phyloP scores from a whole-genome alignment of 1,140 invertebrate species.

The Archegozetes longisetosus region DNA sequence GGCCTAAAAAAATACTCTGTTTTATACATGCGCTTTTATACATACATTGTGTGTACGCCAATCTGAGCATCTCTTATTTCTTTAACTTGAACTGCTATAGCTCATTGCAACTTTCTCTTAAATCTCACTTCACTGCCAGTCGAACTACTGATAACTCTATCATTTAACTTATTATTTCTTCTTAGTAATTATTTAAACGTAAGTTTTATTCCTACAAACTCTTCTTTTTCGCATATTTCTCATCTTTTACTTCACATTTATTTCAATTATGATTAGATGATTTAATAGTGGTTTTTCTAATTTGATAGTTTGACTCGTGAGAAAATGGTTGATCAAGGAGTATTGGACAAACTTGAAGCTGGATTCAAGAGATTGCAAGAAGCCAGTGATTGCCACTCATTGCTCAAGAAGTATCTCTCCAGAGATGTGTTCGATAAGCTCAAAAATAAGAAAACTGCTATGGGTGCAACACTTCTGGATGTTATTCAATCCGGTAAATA shows the following conservation, averaged over 20 bases:
- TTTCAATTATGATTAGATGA: background rate
- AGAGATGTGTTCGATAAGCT: constrained; percentile 74
- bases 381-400: constrained; percentile 71
- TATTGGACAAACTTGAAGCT: constrained; percentile 61
- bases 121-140: background rate
- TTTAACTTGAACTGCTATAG: no score
- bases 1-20: no score
- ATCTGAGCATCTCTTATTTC: no score
- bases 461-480: constrained; percentile 73
- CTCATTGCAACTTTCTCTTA: background rate
- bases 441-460: constrained; percentile 77
- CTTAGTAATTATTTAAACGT: no score
- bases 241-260: background rate
- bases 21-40: no score
- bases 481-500: constrained; percentile 64
- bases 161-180: no score
- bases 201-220: background rate
- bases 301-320: background rate
- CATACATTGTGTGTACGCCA: no score
- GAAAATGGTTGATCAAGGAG: constrained; percentile 21
- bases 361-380: constrained; percentile 69
- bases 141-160: background rate
- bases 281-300: background rate
- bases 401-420: constrained; percentile 84
- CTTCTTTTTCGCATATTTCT: background rate